Conservation (phyloP, 2,113 vertebrate genomes). For the Heptranchias perlo region DNA sequence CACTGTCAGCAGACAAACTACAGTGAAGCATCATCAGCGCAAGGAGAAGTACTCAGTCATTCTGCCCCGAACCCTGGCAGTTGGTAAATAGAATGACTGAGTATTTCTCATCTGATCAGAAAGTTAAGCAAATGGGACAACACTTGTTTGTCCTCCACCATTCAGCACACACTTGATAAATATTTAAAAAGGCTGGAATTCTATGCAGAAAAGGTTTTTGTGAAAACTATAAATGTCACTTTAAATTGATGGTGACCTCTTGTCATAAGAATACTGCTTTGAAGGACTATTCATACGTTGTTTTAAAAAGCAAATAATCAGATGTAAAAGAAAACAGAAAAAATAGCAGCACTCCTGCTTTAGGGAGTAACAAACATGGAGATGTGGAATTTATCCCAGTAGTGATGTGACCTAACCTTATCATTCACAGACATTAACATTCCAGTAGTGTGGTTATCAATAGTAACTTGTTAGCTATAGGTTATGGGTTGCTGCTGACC, state of each 20-base stretch:
- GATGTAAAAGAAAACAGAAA: not conserved
- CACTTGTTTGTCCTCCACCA: constrained; percentile 10
- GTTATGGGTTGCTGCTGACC: not conserved
- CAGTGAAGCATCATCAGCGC: not conserved
- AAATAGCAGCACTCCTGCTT: not conserved
- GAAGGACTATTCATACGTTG: not conserved
- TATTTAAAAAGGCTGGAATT: constrained; percentile 32
- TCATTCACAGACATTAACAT: not conserved
- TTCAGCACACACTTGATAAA: not conserved
- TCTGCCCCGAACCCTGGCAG: not conserved
- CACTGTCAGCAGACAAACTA: not conserved
- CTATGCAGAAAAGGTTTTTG: not conserved
- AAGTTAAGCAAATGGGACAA: constrained; percentile 21
- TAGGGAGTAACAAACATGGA: not conserved
- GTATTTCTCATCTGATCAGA: not conserved
- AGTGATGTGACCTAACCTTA: not conserved
- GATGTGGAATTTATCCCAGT: not conserved
- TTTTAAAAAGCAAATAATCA: not conserved
- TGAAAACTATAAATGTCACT: constrained; percentile 23
- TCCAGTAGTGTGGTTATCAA: not conserved
- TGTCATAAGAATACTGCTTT: not conserved
- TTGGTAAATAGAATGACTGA: not conserved
- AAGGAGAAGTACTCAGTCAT: not conserved
- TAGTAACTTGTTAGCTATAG: not conserved
- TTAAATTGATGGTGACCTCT: not conserved